Percentiles rank a stretch among this genome's conserved stretches.
Conservation (phyloP, 2,888 invertebrate genomes). For the Leptopilina myrica region DNA sequence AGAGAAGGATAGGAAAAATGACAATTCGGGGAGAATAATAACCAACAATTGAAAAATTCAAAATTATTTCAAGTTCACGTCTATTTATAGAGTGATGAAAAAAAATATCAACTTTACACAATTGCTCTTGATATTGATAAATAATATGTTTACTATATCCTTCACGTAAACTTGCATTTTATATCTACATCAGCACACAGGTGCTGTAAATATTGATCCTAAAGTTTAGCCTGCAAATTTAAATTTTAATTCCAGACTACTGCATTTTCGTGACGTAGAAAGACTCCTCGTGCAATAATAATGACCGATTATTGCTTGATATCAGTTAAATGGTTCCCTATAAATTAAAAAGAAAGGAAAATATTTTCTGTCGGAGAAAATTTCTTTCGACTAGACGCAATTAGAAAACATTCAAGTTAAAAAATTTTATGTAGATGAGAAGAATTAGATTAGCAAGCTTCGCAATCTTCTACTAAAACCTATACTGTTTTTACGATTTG, state of each 20-base stretch:
- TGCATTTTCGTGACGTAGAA: conserved; percentile 24
- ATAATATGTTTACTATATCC: not conserved
- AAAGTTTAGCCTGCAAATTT: conserved; percentile 4
- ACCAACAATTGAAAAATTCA: conserved; percentile 18
- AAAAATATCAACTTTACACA: not conserved
- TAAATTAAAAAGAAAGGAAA: not conserved
- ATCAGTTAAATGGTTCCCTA: not conserved
- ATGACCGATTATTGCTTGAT: not conserved
- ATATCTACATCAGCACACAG: conserved; percentile 1
- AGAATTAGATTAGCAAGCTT: no score
- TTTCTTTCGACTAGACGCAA: not conserved
- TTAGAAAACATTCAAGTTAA: not conserved
- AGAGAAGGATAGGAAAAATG: no score
- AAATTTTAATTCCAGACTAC: conserved; percentile 27
- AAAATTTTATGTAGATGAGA: no score
- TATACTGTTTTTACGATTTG: no score
- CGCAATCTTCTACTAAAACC: no score
- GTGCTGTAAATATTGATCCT: conserved; percentile 17
- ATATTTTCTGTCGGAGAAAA: not conserved
- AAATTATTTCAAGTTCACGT: not conserved
- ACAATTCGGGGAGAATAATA: not conserved
- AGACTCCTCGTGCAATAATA: conserved; percentile 3
- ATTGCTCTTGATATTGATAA: conserved; percentile 5
- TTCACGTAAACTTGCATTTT: not conserved
- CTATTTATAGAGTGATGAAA: not conserved